Evolutionary conservation across 1,140 invertebrate species (phyloP), one percentile per base, ranked within the genome.

Genomic region (Aphis gossypii): DNA sequence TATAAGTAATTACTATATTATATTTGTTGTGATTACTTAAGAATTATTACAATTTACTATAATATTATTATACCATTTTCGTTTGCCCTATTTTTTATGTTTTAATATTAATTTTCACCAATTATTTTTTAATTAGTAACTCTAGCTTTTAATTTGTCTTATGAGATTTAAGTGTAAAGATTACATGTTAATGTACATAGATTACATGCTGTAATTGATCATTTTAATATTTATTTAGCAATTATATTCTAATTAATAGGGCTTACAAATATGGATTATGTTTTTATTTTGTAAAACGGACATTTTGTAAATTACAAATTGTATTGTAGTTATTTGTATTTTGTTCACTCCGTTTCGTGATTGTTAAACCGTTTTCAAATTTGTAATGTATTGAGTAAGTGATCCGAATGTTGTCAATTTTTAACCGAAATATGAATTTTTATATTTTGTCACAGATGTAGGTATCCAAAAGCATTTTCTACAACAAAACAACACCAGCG

Each of bases 391-490:
- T 38, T n/a, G 30, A 86, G 48, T 93, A 93, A 84, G 35, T 35
- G 30, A 83, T 41, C 51, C 54, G 35, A 84, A 93, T 56, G 82
- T 84, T 82, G 46, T 84, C 41, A 54, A 86, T 84, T 93, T 92
- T 93, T 93, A 93, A 93, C 92, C 82, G 25, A 54, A 84, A 44
- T n/a, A 30, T 92, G 48, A 82, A 93, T 86, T 93, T 90, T 93
- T 93, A 86, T 93, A 93, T 93, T 46, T 93, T 93, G 82, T 86
- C 92, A 93, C 92, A 93, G 92, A 93, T 93, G 92, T 93, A 93
- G 92, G 92, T 93, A 84, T 93, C 38, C 82, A 83, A 93, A 86
- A 54, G 35, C n/a, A 86, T 84, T 84, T 44, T 93, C 92, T 44
- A 86, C 91, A 14, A 83, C 92, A 93, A 86, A 84, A 93, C 90